These are phyloP conservation scores for Emydocephalus ijimae DNA, from an alignment of 2,113 vertebrate species.

Conservation along the genomic window DNA sequence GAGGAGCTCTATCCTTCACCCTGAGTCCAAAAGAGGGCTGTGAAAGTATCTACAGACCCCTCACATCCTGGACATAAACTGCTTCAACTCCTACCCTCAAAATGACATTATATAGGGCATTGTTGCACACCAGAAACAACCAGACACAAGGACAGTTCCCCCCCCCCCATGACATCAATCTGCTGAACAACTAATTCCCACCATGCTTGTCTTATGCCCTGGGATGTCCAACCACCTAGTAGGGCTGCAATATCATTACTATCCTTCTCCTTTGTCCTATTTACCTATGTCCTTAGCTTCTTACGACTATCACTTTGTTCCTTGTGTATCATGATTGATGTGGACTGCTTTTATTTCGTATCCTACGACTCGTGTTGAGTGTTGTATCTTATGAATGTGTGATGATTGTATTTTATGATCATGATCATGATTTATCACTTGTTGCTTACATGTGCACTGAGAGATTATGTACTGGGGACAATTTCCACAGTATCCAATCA, in stretches of 20 bases:
- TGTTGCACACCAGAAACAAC: not conserved
- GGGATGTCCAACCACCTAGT: too few relatives aligned
- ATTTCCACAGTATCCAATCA: not conserved
- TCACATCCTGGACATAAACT: not conserved
- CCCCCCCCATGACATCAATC: not conserved
- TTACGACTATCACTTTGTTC: too few relatives aligned
- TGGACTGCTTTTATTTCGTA: not conserved
- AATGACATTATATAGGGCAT: not conserved
- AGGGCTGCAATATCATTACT: too few relatives aligned
- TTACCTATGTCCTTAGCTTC: too few relatives aligned
- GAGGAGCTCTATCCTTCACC: not conserved
- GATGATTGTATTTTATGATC: not conserved
- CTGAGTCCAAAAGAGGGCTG: not conserved
- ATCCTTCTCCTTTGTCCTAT: too few relatives aligned
- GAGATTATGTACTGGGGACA: not conserved
- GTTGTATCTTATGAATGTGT: not conserved
- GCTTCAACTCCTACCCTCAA: not conserved
- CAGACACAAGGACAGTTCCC: not conserved
- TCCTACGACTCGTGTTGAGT: not conserved
- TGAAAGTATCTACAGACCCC: not conserved
- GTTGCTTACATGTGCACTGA: not conserved
- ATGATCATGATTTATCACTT: not conserved
- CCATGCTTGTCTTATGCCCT: not conserved
- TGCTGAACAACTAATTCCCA: not conserved
- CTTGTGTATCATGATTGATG: too few relatives aligned